Evolutionary conservation across 2,797 vertebrate species (phyloP).

Genomic region (Synanceia verrucosa): DNA sequence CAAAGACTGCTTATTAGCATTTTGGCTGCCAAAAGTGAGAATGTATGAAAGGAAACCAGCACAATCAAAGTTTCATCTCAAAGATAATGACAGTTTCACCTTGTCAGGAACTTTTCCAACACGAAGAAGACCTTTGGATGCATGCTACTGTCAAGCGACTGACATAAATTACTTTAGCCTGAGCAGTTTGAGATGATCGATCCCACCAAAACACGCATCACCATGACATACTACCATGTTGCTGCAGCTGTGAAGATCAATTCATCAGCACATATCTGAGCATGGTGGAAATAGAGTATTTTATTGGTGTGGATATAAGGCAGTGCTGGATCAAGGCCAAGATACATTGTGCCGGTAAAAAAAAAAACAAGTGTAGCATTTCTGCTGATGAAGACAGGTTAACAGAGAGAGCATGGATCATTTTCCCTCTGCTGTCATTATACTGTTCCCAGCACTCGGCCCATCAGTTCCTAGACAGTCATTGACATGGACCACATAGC

Average conservation of each 20-base stretch:
- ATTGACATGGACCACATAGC: constrained; percentile 67
- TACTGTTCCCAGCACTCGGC: constrained; percentile 28
- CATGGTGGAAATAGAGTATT: constrained; percentile 47
- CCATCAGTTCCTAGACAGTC: constrained; percentile 50
- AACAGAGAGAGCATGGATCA: constrained; percentile 50
- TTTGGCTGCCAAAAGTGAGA: constrained; percentile 8
- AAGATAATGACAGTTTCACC: constrained; percentile 42
- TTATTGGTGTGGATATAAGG: constrained; percentile 38
- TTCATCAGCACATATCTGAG: constrained; percentile 62
- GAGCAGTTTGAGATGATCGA: constrained; percentile 47
- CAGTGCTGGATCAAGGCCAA: constrained; percentile 44
- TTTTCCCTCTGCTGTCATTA: constrained; percentile 40
- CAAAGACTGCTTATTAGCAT: constrained; percentile 15
- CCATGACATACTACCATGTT: constrained; percentile 33
- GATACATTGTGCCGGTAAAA: constrained; percentile 14
- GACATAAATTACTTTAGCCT: constrained; percentile 47
- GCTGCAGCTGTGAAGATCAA: constrained; percentile 44
- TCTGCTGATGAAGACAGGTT: constrained; percentile 67
- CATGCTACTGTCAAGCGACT: constrained; percentile 41
- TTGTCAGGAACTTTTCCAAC: constrained; percentile 37
- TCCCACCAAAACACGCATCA: constrained; percentile 58
- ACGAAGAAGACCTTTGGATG: constrained; percentile 41
- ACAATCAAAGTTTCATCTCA: constrained; percentile 29
- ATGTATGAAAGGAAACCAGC: constrained; percentile 8
- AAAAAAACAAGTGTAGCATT: constrained; percentile 35